Conservation (phyloP, 2,888 invertebrate genomes). For the Andrena dorsata region DNA sequence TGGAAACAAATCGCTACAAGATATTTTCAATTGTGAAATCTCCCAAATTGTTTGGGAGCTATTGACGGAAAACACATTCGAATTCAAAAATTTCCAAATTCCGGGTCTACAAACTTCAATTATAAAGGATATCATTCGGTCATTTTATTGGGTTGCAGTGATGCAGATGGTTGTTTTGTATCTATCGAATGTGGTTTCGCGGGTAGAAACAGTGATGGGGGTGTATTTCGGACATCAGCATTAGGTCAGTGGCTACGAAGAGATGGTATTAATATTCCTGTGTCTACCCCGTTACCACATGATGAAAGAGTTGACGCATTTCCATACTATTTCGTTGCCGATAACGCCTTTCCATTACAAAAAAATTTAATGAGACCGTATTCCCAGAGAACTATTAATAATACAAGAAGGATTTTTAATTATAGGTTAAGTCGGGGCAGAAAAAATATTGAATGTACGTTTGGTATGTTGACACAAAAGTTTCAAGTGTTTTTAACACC, state of each 20-base stretch:
- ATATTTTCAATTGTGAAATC: too few species aligned
- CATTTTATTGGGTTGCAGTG: too few species aligned
- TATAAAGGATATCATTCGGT: too few species aligned
- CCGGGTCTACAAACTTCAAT: too few species aligned
- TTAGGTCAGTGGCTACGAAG: not conserved
- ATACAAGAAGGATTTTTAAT: not conserved
- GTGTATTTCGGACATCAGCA: not conserved
- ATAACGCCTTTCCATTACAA: not conserved
- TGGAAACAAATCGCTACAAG: too few species aligned
- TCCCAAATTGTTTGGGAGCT: too few species aligned
- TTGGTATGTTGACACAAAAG: constrained; percentile 2
- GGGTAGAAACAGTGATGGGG: not conserved
- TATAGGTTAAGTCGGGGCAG: not conserved
- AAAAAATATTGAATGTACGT: not conserved
- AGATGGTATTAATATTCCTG: not conserved
- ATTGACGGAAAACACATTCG: too few species aligned
- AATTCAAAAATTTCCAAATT: too few species aligned
- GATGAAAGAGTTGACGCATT: not conserved
- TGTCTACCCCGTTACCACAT: not conserved
- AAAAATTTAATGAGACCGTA: constrained; percentile 1
- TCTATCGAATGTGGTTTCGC: not conserved
- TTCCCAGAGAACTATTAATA: not conserved
- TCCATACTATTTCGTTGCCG: not conserved
- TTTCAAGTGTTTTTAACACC: not conserved
- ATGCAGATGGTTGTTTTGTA: too few species aligned